A percentile compares a stretch with the other conserved stretches of the same genome.
Evolutionary conservation across 2,113 vertebrate species (phyloP).

Genomic region (Ptyas mucosa): DNA sequence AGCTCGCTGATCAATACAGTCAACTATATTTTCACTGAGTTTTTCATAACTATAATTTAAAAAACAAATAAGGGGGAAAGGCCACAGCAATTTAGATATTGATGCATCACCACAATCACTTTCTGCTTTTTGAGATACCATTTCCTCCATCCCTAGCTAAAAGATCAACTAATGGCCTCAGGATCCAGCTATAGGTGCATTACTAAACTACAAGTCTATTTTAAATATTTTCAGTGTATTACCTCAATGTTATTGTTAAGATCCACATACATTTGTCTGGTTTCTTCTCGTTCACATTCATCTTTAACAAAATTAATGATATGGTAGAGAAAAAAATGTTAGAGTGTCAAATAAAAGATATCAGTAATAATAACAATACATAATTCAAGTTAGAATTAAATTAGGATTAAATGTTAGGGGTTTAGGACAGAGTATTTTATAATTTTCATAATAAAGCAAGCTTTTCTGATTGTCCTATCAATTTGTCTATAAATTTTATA

Average conservation of each 20-base stretch:
- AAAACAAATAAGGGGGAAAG: background rate
- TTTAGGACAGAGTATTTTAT: background rate
- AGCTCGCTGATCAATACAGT: background rate
- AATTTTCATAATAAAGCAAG: background rate
- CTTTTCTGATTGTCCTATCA: background rate
- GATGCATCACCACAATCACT: background rate
- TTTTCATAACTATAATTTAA: background rate
- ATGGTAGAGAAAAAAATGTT: background rate
- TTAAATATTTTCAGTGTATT: conserved; percentile 36
- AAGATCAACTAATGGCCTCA: background rate
- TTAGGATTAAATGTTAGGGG: background rate
- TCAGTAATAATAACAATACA: background rate
- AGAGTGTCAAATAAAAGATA: background rate
- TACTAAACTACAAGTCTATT: background rate
- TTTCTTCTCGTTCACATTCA: conserved; percentile 90
- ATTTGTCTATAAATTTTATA: background rate
- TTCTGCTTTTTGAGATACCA: background rate
- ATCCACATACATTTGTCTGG: conserved; percentile 77
- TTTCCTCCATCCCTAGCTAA: background rate
- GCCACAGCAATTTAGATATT: background rate
- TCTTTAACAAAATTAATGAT: conserved; percentile 71
- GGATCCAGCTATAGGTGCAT: background rate
- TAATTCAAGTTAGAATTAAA: background rate
- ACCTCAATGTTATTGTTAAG: conserved; percentile 83
- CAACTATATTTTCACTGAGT: background rate